A percentile compares a stretch with the other conserved stretches of the same genome.
phyloP scores from a whole-genome alignment of 2,888 invertebrate species.

The Baccha elongata region DNA sequence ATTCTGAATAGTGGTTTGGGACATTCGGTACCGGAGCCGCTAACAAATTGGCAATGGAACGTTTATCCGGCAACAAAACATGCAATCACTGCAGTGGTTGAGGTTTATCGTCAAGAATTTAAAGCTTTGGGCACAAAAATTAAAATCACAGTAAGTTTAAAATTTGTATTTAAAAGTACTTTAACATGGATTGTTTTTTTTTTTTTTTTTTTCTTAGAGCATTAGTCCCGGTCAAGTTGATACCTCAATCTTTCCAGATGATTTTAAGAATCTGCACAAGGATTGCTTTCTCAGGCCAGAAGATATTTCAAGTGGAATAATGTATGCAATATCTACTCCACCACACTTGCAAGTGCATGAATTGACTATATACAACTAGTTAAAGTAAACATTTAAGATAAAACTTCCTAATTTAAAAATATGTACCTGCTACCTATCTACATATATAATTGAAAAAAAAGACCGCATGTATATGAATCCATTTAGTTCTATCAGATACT shows the following conservation, averaged over 20 bases:
- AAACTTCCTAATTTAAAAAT: too few relatives aligned
- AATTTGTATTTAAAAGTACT: not conserved
- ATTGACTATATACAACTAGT: slow-evolving; percentile 47
- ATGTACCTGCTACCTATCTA: too few relatives aligned
- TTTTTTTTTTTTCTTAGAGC: slow-evolving; percentile 2
- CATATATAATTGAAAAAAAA: too few relatives aligned
- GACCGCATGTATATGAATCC: too few relatives aligned
- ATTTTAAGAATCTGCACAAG: not conserved
- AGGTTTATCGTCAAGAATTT: slow-evolving; percentile 76
- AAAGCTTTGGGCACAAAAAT: slow-evolving; percentile 40
- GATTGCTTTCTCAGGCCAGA: slow-evolving; percentile 79
- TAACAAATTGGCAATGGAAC: slow-evolving; percentile 21
- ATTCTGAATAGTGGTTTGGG: slow-evolving; percentile 81
- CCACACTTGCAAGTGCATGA: slow-evolving; percentile 61
- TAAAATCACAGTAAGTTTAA: not conserved
- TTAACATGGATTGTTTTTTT: not conserved
- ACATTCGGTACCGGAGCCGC: slow-evolving; percentile 61
- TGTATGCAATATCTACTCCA: slow-evolving; percentile 84
- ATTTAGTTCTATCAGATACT: too few relatives aligned
- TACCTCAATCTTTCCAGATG: not conserved
- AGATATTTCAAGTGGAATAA: slow-evolving; percentile 84
- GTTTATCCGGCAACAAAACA: slow-evolving; percentile 74
- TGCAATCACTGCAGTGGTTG: slow-evolving; percentile 74
- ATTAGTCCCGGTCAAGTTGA: slow-evolving; percentile 16
- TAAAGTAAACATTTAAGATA: slow-evolving; percentile 27